Evolutionary conservation across 2,888 invertebrate genomes (phyloP), one percentile per base, ranked within the genome.

Genomic region (Lamellibrachia columna): DNA sequence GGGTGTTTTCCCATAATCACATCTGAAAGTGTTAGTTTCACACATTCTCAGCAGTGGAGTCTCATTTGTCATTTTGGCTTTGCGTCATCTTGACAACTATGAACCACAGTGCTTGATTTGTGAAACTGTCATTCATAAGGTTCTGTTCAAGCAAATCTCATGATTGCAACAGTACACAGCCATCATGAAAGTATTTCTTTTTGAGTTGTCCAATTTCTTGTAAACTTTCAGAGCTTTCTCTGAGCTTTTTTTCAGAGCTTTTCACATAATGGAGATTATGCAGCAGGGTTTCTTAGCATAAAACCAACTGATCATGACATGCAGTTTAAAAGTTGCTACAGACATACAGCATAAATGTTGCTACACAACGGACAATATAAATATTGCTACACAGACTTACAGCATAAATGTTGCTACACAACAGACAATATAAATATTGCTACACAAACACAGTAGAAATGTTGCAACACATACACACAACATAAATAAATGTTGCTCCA

Each of bases 351-450:
- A 75, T 75, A 75, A 22, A 75, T 22, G n/a, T 75, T 75, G 75
- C n/a, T 75, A 75, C 22, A 75, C 7, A 58, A 15, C 40, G 6
- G 11, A 58, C 58, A 58, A 58, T 11, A 58, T 15, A 2, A 8
- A 58, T 2, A 58, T 11, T 15, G 15, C 15, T 60, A 60, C 60
- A 60, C 60, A 60, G 60, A 60, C 15, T 40, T 40, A 60, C 60
- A 60, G 22, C 75, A 75, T 75, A 75, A 75, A 75, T 75, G n/a
- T 75, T 75, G 75, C n/a, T 75, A 75, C 75, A 75, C 75, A 75
- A 22, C 22, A 75, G 3, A 22, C 15, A 11, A 22, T 11, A 55
- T 9, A 55, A 8, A 55, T 55, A 55, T 55, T 8, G 40, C 40
- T 40, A 40, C 40, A 40, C 40, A 40, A 40, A 40, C 55, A 55